phyloP scores from a whole-genome alignment of 2,797 vertebrate species.

The Ara ararauna region DNA sequence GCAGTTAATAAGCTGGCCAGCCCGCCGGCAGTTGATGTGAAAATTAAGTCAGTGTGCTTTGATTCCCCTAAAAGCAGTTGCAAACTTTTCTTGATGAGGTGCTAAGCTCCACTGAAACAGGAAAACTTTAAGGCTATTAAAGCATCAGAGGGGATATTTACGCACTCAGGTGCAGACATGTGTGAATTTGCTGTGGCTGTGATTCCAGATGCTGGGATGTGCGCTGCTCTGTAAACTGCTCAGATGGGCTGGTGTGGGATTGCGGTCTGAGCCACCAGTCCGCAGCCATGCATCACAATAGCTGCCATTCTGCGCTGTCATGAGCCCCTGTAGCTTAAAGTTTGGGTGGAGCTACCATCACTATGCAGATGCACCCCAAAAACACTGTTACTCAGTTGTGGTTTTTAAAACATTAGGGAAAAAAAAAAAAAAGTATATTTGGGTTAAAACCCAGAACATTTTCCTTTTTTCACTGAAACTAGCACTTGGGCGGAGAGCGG shows the following conservation, averaged over 20 bases:
- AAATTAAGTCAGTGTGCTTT: background rate
- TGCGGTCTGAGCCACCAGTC: background rate
- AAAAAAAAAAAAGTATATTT: background rate
- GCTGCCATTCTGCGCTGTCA: background rate
- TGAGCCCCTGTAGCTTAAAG: background rate
- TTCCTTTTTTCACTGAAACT: background rate
- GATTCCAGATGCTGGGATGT: background rate
- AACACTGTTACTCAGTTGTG: background rate
- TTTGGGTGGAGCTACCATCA: background rate
- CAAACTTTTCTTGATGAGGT: background rate
- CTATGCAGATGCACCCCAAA: background rate
- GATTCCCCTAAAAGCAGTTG: background rate
- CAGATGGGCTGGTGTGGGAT: accelerated
- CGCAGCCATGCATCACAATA: background rate
- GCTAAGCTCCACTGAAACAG: background rate
- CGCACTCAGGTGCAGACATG: background rate
- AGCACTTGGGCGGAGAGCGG: background rate
- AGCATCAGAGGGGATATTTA: background rate
- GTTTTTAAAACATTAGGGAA: background rate
- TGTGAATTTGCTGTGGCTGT: background rate
- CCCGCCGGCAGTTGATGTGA: background rate
- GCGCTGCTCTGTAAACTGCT: background rate
- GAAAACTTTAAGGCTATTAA: background rate
- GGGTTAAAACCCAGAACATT: background rate
- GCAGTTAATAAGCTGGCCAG: background rate